Conservation (phyloP, 2,888 invertebrate species). For the Heliconius ismenius region DNA sequence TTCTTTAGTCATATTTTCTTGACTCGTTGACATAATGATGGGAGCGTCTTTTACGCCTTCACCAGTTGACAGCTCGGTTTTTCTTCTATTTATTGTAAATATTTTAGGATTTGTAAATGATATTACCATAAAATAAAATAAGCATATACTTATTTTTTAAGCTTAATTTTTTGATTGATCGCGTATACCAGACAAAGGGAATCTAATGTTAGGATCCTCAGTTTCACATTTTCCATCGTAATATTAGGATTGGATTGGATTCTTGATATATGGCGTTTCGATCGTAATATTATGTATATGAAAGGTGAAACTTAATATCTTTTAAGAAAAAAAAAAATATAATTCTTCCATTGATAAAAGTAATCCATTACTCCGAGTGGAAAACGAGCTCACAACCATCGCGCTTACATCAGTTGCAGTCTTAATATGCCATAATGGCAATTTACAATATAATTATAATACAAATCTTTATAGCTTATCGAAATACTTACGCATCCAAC, state of each 20-base stretch:
- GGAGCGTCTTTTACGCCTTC: slow-evolving; percentile 77
- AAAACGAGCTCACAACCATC: neutral
- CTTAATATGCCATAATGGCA: no score
- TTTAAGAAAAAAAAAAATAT: no score
- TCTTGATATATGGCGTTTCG: no score
- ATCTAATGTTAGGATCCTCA: no score
- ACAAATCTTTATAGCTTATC: neutral
- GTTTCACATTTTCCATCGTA: no score
- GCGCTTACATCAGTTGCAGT: neutral
- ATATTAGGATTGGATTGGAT: no score
- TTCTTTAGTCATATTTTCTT: slow-evolving; percentile 83
- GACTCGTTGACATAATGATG: slow-evolving; percentile 82
- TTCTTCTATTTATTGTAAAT: slow-evolving; percentile 59
- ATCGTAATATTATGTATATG: no score
- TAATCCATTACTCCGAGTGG: neutral
- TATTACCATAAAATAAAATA: neutral
- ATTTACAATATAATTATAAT: neutral
- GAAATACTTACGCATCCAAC: slow-evolving; percentile 77
- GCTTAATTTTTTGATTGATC: no score
- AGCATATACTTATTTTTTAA: neutral
- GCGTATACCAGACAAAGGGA: no score
- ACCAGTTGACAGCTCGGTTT: slow-evolving; percentile 73
- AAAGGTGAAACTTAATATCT: no score
- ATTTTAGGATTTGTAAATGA: neutral
- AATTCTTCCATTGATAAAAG: no score